Evolutionary conservation across 2,113 vertebrate species (phyloP), one percentile per base, ranked within the genome.

Genomic region (Pachycephala philippinensis): DNA sequence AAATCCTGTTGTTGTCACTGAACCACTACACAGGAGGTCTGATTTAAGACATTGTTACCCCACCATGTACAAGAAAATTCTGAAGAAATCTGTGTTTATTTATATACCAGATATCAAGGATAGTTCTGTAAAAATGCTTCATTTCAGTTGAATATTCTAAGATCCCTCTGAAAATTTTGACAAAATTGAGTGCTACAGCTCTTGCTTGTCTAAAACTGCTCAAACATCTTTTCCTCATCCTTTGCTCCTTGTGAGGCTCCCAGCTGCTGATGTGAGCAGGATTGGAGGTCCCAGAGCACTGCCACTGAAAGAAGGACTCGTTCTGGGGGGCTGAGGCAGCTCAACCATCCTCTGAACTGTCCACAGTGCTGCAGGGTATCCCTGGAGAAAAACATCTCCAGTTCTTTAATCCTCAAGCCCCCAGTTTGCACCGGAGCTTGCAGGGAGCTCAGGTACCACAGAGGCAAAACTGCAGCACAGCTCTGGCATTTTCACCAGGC

Each of bases 381-480:
- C 23, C 30, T 57, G 42, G 24, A 40, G 18, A 17, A 60, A 53
- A 35, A 44, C 14, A 10, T 3, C 42, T 66, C 37, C 3, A 30
- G 0, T 42, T 63, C 44, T 69, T n/a, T 52, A 63, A 42, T 30
- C 15, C 18, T 27, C 2, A 3, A 24, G 30, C 30, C 17, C 6
- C 8, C 54, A 23, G 1, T n/a, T 42, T 63, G 59, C 82, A 72
- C 42, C 39, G 42, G 60, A 78, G 10, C 59, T 68, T 19, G 3
- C 7, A 27, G n/a, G 47, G 22, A 61, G 37, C 26, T 45, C 2
- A 22, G 33, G 17, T 15, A 24, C 3, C 39, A 24, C 0, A 1
- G 60, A 74, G 20, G 7, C 17, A 57, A n/a, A 80, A 23, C 56
- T 50, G 45, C 11, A 45, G 53, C 15, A 18, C 1, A 3, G 15